phyloP scores from a whole-genome alignment of 2,888 invertebrate species.

The Plusia festucae region DNA sequence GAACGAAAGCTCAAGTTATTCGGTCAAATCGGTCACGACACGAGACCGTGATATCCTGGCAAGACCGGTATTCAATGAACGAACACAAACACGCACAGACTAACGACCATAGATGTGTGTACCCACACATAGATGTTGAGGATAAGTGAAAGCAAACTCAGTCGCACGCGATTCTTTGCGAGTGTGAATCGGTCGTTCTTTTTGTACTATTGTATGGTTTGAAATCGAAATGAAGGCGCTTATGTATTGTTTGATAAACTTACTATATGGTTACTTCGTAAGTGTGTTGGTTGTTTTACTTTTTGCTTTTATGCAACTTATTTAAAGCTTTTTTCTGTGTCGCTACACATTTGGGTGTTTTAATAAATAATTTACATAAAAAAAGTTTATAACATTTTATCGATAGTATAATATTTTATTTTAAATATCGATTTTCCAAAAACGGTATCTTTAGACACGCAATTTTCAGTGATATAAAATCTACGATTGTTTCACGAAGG shows the following conservation, averaged over 20 bases:
- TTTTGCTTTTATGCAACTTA: background rate
- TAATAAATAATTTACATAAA: too few relatives aligned
- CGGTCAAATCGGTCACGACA: constrained; percentile 56
- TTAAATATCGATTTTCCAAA: too few relatives aligned
- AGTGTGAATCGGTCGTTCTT: constrained; percentile 47
- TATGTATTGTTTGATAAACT: constrained; percentile 45
- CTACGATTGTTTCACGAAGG: too few relatives aligned
- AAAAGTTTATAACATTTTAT: too few relatives aligned
- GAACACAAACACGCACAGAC: constrained; percentile 25
- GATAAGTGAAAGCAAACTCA: constrained; percentile 63
- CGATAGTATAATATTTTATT: too few relatives aligned
- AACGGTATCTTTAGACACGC: too few relatives aligned
- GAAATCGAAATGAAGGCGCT: constrained; percentile 52
- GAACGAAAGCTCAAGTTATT: constrained; percentile 52
- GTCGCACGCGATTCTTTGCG: constrained; percentile 50
- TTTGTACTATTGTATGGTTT: constrained; percentile 51
- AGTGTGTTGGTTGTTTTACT: constrained; percentile 7
- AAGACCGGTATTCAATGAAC: constrained; percentile 68
- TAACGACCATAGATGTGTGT: constrained; percentile 7
- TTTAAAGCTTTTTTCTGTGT: background rate
- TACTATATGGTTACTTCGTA: constrained; percentile 30
- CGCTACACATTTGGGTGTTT: too few relatives aligned
- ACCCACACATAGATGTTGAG: constrained; percentile 43
- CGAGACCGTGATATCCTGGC: constrained; percentile 41
- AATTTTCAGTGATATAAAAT: too few relatives aligned